Base-by-base conservation (phyloP, 1,140 invertebrate species). In the Ectropis grisescens region DNA sequence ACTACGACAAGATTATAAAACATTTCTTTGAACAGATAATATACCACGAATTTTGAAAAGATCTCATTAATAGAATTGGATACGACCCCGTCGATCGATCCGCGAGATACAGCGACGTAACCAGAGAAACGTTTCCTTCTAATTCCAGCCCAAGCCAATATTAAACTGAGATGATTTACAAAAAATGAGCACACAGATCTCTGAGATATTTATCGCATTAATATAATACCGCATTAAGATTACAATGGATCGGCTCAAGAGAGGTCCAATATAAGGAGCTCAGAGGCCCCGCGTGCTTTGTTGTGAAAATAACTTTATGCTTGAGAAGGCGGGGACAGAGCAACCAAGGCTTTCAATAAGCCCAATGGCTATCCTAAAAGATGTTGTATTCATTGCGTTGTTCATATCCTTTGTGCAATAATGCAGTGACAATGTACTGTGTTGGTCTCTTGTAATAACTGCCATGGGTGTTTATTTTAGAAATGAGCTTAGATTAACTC, bases 271-370 rank as follows among this genome's bases (percentile, higher is more conserved):
- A 67, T 72, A 75, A 68, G 68, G 49, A 59, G 67, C 65, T 74
- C 56, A 55, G 53, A 64, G 57, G 43, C 46, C 45, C 49, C 41
- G 51, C 45, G 31, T 56, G 60, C 67, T 70, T 80, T 80, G 75
- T 76, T 76, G 75, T 70, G 69, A 66, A 67, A 74, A 80, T 80
- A 80, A 72, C 67, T 72, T 79, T 72, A 70, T 76, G 65, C 69
- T 51, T 58, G 57, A 53, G 44, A 69, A 58, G 47, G 58, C 57
- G 55, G 55, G 45, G 48, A 60, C 50, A 58, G 56, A 60, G 52
- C 59, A 64, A 55, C 47, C 55, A 57, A 47, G 38, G 49, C 53
- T 60, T 71, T 71, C 66, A 71, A 78, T 71, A 74, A 59, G 62
- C 49, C 61, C 50, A 61, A 72, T 67, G 65, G 60, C 36, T 50